Evolutionary conservation across 1,140 invertebrate genomes (phyloP), one percentile per base, ranked within the genome.

Genomic region (Araneus ventricosus): DNA sequence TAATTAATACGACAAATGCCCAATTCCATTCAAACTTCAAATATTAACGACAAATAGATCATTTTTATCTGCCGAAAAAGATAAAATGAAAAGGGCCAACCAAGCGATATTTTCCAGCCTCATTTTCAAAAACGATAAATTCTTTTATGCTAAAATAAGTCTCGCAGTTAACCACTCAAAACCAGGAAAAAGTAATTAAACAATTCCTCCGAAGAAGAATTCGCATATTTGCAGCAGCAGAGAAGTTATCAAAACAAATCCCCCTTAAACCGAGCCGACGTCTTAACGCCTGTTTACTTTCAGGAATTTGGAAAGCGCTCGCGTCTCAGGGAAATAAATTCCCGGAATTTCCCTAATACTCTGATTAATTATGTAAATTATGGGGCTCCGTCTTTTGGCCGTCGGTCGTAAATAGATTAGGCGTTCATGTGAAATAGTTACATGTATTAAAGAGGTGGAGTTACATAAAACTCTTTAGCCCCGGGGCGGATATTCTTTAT

Each of bases 321-420:
- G 24, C n/a, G 63, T 14, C n/a, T 3, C n/a, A n/a, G 24, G 24
- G 24, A 84, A 52, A 84, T 30, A 84, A 84, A 57, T 52, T 27
- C 45, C n/a, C 0, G 24, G 82, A 84, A 84, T 52, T 84, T 84
- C 34, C 41, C 41, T 84, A 45, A 52, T 84, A 45, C 45, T 41
- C 82, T 84, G 59, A 88, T 88, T 88, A 88, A 88, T 88, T 88
- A 88, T 88, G 87, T 52, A 63, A 88, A 88, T 88, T 75, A 30
- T 39, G 41, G n/a, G 27, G 59, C n/a, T 14, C 3, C 82, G 82
- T 75, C 70, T 75, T 75, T 37, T 75, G 20, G 70, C 30, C 20
- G 27, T 34, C 70, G 70, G 39, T 34, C 82, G 39, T 84, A 84
- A 84, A 84, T 84, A 84, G 82, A 84, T 84, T 84, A 84, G 41